Percentiles rank a stretch among this genome's conserved stretches.
These are phyloP conservation scores for Hippoglossus stenolepis DNA, from an alignment of 2,113 vertebrate species.

Conservation along the genomic window DNA sequence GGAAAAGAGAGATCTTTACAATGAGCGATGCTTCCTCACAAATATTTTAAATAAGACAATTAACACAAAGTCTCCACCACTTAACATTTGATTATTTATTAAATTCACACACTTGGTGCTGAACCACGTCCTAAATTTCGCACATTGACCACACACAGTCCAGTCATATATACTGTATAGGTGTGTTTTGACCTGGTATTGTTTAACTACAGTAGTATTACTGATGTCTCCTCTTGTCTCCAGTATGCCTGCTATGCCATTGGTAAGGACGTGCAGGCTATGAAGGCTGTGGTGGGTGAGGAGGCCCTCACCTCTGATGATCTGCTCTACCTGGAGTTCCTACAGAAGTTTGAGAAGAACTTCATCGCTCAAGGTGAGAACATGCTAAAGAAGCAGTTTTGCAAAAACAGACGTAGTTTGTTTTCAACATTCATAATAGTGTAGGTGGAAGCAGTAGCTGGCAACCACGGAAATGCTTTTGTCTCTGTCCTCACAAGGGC, in stretches of 20 bases:
- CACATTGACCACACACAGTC: neutral
- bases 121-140: neutral
- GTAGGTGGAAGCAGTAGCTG: neutral
- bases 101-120: too few relatives aligned
- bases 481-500: too few relatives aligned
- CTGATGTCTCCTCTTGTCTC: neutral
- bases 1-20: too few relatives aligned
- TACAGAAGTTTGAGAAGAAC: conserved; percentile 88
- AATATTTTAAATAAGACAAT: too few relatives aligned
- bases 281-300: conserved; percentile 88
- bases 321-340: conserved; percentile 86
- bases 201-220: neutral
- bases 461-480: neutral
- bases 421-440: neutral
- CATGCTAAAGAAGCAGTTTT: neutral
- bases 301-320: conserved; percentile 86
- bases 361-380: conserved; percentile 86
- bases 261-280: conserved; percentile 87
- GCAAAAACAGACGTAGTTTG: neutral
- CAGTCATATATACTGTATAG: neutral
- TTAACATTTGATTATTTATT: too few relatives aligned
- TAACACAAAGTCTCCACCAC: too few relatives aligned
- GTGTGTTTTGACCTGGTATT: neutral
- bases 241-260: conserved; percentile 88
- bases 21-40: too few relatives aligned